phyloP scores from a whole-genome alignment of 2,113 vertebrate species.

The Xenus cinereus region DNA sequence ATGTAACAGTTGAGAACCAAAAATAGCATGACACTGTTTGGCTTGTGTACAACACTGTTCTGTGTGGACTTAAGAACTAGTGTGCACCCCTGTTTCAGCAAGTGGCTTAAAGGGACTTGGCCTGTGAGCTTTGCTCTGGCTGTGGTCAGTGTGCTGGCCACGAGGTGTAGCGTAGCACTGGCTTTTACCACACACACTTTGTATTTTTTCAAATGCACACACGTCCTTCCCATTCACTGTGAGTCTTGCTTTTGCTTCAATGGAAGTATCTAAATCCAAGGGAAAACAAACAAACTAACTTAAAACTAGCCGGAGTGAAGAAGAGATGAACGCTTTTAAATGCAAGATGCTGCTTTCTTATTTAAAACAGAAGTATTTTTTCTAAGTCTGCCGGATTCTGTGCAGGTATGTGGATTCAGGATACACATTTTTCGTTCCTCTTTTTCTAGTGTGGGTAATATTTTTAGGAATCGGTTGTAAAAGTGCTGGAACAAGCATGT shows the following conservation, averaged over 20 bases:
- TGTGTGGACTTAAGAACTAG: background rate
- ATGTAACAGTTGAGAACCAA: rapidly evolving
- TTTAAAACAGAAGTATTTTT: background rate
- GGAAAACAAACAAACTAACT: background rate
- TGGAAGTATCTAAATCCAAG: background rate
- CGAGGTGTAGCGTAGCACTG: background rate
- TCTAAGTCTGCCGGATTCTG: background rate
- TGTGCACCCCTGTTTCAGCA: background rate
- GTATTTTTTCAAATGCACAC: background rate
- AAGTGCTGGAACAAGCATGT: background rate
- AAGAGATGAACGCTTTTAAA: rapidly evolving
- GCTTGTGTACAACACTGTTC: background rate
- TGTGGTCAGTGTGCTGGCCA: background rate
- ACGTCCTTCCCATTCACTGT: rapidly evolving
- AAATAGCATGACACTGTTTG: background rate
- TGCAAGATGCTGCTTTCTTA: background rate
- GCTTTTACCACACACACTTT: background rate
- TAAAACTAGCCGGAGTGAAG: background rate
- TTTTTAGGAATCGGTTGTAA: background rate
- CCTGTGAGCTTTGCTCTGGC: background rate
- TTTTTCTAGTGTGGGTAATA: background rate
- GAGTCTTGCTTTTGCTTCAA: background rate
- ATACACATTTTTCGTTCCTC: background rate
- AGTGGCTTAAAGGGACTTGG: background rate
- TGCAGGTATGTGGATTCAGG: background rate